phyloP scores from a whole-genome alignment of 2,113 vertebrate genomes.

The Dasyprocta punctata region DNA sequence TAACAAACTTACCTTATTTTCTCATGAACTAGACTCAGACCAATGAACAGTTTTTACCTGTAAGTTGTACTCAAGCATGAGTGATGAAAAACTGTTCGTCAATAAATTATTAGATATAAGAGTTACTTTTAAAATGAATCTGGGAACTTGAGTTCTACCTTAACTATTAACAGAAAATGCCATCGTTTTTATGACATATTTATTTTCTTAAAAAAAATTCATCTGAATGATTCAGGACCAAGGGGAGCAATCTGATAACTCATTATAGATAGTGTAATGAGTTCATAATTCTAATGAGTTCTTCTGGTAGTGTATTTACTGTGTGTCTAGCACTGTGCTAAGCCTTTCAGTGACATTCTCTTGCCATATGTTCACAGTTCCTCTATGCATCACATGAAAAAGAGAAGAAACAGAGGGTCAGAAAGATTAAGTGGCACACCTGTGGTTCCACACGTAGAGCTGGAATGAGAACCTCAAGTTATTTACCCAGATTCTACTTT shows the following conservation, averaged over 20 bases:
- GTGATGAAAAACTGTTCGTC: neutral
- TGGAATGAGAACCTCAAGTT: neutral
- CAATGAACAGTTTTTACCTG: neutral
- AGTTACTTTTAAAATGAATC: conserved; percentile 2
- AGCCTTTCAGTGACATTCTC: fast-evolving
- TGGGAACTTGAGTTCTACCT: neutral
- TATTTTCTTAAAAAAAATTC: neutral
- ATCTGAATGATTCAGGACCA: neutral
- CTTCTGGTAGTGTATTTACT: neutral
- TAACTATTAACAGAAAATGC: neutral
- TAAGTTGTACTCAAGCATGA: neutral
- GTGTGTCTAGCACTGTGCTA: no score
- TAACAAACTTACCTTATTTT: neutral
- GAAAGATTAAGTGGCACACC: neutral
- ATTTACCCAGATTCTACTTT: no score
- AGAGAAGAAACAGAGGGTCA: neutral
- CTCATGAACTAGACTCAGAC: neutral
- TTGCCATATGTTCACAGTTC: neutral
- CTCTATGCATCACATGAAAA: neutral
- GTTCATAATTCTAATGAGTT: no score
- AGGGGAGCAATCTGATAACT: neutral
- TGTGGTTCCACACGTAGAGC: neutral
- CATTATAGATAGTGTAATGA: neutral
- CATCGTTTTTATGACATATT: neutral
- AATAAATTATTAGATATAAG: neutral